phyloP scores from a whole-genome alignment of 2,113 vertebrate species.

The Platanista minor region DNA sequence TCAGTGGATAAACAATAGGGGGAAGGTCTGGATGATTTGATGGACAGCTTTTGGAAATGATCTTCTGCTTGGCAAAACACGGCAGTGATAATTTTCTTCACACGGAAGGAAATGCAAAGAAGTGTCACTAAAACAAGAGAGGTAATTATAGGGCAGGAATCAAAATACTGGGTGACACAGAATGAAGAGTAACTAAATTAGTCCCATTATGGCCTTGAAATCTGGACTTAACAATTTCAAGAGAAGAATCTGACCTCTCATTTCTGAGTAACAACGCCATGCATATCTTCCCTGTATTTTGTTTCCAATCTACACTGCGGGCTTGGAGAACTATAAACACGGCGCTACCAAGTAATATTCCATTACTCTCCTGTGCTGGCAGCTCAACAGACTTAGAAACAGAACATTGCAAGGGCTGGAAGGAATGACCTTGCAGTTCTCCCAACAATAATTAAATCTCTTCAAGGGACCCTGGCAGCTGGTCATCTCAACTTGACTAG shows the following conservation, averaged over 20 bases:
- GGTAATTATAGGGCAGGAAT: slow-evolving; percentile 35
- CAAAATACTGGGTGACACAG: neutral
- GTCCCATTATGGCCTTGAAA: neutral
- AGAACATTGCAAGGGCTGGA: neutral
- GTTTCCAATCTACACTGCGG: neutral
- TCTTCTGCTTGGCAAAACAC: slow-evolving; percentile 65
- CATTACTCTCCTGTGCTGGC: accelerated
- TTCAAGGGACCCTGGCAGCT: neutral
- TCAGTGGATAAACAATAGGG: neutral
- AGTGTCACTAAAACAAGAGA: slow-evolving; percentile 38
- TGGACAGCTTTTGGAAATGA: slow-evolving; percentile 51
- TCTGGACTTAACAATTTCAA: neutral
- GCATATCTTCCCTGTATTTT: neutral
- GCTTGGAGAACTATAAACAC: neutral
- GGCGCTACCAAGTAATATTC: accelerated
- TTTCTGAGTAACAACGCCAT: neutral
- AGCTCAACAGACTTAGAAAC: neutral
- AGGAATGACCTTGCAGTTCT: neutral
- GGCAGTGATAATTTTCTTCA: slow-evolving; percentile 28
- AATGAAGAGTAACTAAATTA: neutral
- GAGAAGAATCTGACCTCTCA: neutral
- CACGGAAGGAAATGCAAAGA: slow-evolving; percentile 41
- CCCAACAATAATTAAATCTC: neutral
- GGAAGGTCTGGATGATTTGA: accelerated
- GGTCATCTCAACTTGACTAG: neutral